These are phyloP conservation scores for Chromobotia macracanthus DNA, from an alignment of 2,797 vertebrate species.

Conservation along the genomic window DNA sequence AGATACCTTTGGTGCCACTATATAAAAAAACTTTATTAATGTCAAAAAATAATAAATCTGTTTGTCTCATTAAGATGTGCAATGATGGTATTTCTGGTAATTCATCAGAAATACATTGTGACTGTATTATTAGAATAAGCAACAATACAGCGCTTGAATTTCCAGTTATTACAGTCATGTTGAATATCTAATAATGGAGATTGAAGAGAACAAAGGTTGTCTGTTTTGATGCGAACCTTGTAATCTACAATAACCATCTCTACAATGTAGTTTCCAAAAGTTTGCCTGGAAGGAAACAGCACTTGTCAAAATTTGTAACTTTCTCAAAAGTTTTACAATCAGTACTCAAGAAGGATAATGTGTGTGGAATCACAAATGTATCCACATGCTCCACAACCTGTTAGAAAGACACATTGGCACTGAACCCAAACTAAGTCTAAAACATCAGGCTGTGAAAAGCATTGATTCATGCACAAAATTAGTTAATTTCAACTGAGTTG, in stretches of 20 bases:
- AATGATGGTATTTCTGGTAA: neutral
- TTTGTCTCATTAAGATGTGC: neutral
- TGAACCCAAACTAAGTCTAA: conserved; percentile 35
- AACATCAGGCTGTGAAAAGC: conserved; percentile 24
- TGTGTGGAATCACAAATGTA: conserved; percentile 22
- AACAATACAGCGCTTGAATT: neutral
- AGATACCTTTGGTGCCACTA: too few relatives aligned
- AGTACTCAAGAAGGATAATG: neutral
- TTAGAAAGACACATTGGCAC: conserved; percentile 39
- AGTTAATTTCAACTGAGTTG: conserved; percentile 28
- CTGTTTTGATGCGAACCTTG: neutral
- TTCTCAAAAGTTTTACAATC: conserved; percentile 15
- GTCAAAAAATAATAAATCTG: conserved; percentile 4
- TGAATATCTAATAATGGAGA: neutral
- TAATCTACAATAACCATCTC: neutral
- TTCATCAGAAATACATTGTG: neutral
- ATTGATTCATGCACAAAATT: conserved; percentile 21
- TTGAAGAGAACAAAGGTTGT: too few relatives aligned
- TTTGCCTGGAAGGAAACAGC: neutral
- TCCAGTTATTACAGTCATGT: neutral
- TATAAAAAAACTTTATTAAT: too few relatives aligned
- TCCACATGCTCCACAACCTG: conserved; percentile 40
- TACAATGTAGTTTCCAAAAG: conserved; percentile 7
- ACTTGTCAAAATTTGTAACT: conserved; percentile 5
- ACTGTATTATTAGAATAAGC: neutral